Evolutionary conservation across 37 sponge, comb jelly and placozoan genomes (phyloP), one percentile per base, ranked within the genome.

Genomic region (Cliona cf. orientalis): DNA sequence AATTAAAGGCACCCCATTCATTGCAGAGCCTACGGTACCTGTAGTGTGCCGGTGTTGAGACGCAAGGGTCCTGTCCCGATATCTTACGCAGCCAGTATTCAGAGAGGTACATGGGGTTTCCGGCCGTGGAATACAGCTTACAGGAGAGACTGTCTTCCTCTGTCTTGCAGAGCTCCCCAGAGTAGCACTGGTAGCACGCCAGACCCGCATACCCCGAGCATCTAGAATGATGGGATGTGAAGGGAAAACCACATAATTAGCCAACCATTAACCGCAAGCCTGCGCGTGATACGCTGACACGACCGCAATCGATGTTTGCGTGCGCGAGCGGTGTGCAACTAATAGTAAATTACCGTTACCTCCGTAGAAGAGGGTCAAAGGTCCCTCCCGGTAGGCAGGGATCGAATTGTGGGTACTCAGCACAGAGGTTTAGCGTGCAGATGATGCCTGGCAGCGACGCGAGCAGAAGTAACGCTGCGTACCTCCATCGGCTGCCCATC

Each of bases 141-240:
- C 76, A 75, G 60, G 14, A 3, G 9, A 59, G 41, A 3, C 42
- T 6, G 62, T 59, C 76, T 23, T 57, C 60, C 38, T 38, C 28
- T 3, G 60, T 37, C 62, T 75, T 57, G 42, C 76, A 75, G 41
- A 38, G 40, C 9, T 6, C 26, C 12, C 76, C 76, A 5, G 76
- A 75, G 40, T 75, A 75, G 62, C 76, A 75, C 76, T 75, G 76
- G 76, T 58, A 75, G 62, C 76, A 75, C 3, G 19, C 22, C 19
- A 5, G 62, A 19, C 40, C 60, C 3, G 7, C 62, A 58, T 38
- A 34, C 5, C 76, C 76, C 12, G 60, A 22, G 43, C 76, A 75
- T 4, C 76, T 75, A 62, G 23, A 6, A 11, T 35, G 34, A 69
- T 69, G 17, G 21, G 5, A 11, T 40, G 25, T 6, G 43, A 69